Conservation (phyloP, 2,797 vertebrate species). For the Poeciliopsis paucimaculata region DNA sequence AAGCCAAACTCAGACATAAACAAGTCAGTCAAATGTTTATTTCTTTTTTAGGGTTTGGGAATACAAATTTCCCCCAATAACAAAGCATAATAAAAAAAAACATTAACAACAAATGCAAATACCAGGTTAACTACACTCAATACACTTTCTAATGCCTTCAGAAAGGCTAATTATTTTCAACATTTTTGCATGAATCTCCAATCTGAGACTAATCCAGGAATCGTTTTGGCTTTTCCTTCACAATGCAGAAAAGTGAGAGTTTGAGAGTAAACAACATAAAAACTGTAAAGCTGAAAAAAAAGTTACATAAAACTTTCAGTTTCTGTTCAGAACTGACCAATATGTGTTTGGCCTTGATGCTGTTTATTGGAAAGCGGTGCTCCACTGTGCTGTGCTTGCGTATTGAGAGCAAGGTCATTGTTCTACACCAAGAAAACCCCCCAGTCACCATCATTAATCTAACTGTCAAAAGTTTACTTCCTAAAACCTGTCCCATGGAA, state of each 20-base stretch:
- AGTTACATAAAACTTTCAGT: neutral
- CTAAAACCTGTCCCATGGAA: conserved; percentile 7
- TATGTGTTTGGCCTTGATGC: neutral
- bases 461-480: conserved; percentile 35
- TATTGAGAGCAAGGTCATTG: conserved; percentile 29
- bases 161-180: neutral
- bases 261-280: neutral
- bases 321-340: conserved; percentile 4
- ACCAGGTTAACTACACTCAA: neutral
- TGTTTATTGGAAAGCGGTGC: conserved; percentile 29
- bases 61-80: neutral
- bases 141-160: too few species aligned
- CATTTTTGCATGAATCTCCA: neutral
- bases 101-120: neutral
- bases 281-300: conserved; percentile 2
- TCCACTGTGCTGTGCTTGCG: conserved; percentile 14
- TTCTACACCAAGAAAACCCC: conserved; percentile 31
- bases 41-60: neutral
- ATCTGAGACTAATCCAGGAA: neutral
- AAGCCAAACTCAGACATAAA: neutral
- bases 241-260: neutral
- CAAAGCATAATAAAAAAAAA: neutral
- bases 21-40: neutral
- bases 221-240: conserved; percentile 22
- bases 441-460: conserved; percentile 50